A percentile compares a stretch with the other conserved stretches of the same genome.
Conservation (phyloP, 2,797 vertebrate genomes). For the Eospalax fontanierii region DNA sequence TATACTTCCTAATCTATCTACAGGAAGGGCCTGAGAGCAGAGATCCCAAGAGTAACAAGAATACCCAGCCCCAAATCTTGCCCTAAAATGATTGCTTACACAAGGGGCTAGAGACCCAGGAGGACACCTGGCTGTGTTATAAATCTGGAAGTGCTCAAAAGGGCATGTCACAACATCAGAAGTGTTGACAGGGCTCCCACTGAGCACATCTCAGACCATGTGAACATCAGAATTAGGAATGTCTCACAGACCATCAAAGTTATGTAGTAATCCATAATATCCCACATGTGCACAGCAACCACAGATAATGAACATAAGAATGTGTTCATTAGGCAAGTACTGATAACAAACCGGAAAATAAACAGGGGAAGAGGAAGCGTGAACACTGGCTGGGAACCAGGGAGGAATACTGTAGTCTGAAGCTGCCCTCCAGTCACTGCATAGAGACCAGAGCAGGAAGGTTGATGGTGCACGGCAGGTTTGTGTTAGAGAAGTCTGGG, state of each 20-base stretch:
- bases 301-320: rapidly evolving
- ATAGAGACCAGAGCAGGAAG: background rate
- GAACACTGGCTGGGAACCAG: background rate
- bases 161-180: rapidly evolving
- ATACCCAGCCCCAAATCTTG: no score
- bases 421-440: background rate
- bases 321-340: rapidly evolving
- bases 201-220: background rate
- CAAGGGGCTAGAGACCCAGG: background rate
- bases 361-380: no score
- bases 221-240: background rate
- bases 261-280: background rate
- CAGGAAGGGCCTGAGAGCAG: background rate
- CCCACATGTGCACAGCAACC: rapidly evolving
- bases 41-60: background rate
- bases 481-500: background rate
- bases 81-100: background rate
- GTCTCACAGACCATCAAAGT: background rate
- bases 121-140: background rate
- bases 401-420: background rate
- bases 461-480: background rate
- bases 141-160: background rate
- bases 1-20: no score
- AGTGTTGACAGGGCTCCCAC: background rate
- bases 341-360: background rate